Conservation (phyloP, 2,888 invertebrate genomes). For the Dryadula phaetusa region DNA sequence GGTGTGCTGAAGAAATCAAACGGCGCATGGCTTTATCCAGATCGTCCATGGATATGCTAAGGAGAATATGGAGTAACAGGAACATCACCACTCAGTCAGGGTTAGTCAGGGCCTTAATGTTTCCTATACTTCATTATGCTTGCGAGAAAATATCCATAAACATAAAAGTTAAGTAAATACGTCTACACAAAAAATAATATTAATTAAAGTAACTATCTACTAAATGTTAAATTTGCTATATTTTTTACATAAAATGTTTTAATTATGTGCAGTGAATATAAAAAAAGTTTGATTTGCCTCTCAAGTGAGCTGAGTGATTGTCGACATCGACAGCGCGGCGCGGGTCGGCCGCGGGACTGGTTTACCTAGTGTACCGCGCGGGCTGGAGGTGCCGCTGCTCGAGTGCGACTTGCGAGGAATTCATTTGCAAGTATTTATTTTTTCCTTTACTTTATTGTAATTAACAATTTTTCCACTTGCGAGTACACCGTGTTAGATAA, state of each 20-base stretch:
- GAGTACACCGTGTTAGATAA: not conserved
- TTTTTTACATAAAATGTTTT: not conserved
- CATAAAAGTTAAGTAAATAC: no score
- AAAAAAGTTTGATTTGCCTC: conserved; percentile 2
- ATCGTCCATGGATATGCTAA: no score
- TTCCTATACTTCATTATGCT: no score
- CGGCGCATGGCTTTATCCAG: no score
- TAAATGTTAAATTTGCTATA: no score
- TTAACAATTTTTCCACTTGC: not conserved
- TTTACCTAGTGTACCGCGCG: not conserved
- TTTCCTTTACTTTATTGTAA: conserved; percentile 5
- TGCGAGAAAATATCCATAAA: no score
- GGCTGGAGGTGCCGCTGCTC: not conserved
- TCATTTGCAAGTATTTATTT: conserved; percentile 4
- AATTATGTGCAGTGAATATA: not conserved
- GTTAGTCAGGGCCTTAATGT: no score
- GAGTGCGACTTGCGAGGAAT: conserved; percentile 12
- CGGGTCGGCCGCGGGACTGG: not conserved
- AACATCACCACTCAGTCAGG: no score
- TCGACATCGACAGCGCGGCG: not conserved
- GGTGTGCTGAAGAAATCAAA: no score
- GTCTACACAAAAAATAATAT: no score
- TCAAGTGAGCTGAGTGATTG: conserved; percentile 12
- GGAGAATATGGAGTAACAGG: no score
- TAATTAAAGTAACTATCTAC: no score